These are phyloP conservation scores for Myxocyprinus asiaticus DNA, from an alignment of 2,113 vertebrate species.

Conservation along the genomic window DNA sequence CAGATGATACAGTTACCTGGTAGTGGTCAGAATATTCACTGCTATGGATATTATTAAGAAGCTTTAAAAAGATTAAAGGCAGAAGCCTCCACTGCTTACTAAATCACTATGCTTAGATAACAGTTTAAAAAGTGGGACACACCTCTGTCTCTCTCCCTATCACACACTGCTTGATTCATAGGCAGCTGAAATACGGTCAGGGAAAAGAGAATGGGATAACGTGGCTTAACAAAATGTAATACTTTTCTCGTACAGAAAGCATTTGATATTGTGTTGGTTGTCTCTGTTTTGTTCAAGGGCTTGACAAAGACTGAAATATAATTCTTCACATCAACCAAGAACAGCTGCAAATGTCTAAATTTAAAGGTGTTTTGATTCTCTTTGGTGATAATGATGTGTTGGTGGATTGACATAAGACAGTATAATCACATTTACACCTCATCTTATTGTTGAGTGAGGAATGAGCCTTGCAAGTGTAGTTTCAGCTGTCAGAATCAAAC, in stretches of 20 bases:
- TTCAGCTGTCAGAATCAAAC: neutral
- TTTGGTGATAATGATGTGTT: conserved; percentile 11
- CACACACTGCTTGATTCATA: conserved; percentile 1
- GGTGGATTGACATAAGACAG: neutral
- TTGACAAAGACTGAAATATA: neutral
- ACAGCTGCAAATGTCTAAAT: conserved; percentile 15
- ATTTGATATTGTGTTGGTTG: conserved; percentile 11
- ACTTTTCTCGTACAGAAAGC: neutral
- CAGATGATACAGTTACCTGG: neutral
- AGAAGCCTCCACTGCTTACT: conserved; percentile 7
- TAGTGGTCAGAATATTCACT: conserved; percentile 19
- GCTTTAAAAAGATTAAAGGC: conserved; percentile 43
- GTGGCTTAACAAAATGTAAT: conserved; percentile 29
- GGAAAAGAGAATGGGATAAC: conserved; percentile 38
- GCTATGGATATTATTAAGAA: conserved; percentile 33
- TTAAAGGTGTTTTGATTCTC: neutral
- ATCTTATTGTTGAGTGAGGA: neutral
- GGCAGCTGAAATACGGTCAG: conserved; percentile 20
- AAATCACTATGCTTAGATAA: conserved; percentile 24
- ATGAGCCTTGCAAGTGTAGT: neutral
- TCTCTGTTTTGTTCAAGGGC: neutral
- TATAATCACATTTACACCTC: conserved; percentile 16
- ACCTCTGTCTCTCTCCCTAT: neutral
- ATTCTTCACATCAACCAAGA: neutral
- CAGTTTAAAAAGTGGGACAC: conserved; percentile 21